phyloP scores from a whole-genome alignment of 2,888 invertebrate species.

The Scaptomyza reducta region DNA sequence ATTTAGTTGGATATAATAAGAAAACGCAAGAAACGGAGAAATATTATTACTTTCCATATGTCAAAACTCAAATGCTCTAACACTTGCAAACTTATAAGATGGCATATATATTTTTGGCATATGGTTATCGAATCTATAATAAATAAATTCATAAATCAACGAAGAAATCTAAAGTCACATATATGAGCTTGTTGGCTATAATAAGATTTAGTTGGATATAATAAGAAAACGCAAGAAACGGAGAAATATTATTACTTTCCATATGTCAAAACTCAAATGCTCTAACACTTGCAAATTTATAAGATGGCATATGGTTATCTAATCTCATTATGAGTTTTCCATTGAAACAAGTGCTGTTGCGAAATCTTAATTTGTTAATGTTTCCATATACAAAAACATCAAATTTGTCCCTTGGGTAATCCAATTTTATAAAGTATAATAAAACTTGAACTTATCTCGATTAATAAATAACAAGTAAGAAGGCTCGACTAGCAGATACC shows the following conservation, averaged over 20 bases:
- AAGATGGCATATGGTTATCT: not conserved
- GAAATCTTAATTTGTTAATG: not conserved
- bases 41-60: too few relatives aligned
- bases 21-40: not conserved
- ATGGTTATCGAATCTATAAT: too few relatives aligned
- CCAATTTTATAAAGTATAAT: not conserved
- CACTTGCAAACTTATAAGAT: too few relatives aligned
- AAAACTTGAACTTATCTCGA: too few relatives aligned
- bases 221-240: not conserved
- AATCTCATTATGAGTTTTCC: not conserved
- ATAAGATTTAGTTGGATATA: slow-evolving; percentile 10
- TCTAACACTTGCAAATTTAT: not conserved
- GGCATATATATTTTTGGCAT: too few relatives aligned
- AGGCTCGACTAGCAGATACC: too few relatives aligned
- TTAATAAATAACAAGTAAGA: too few relatives aligned
- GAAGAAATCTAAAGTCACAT: not conserved
- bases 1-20: slow-evolving; percentile 8
- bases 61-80: not conserved
- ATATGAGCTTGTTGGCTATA: not conserved
- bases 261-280: not conserved
- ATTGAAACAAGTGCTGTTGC: not conserved
- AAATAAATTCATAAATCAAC: too few relatives aligned
- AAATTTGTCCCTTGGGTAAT: not conserved
- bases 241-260: not conserved
- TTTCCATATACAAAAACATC: too few relatives aligned